Percentiles rank a stretch among this genome's conserved stretches.
Conservation (phyloP, 1,140 invertebrate species). For the Maniola jurtina region DNA sequence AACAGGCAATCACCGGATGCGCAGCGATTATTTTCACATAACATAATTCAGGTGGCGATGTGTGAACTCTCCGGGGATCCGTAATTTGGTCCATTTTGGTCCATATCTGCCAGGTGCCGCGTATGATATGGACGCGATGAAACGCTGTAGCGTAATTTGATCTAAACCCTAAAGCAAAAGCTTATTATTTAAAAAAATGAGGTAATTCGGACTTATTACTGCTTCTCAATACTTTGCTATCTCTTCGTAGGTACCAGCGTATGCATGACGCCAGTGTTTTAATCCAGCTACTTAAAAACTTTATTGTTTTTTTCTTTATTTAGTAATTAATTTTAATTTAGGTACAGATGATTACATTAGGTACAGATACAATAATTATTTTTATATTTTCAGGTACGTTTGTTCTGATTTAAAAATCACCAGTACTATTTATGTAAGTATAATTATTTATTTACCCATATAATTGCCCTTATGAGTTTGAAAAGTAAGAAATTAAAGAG, state of each 20-base stretch:
- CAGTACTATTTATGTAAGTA: not conserved
- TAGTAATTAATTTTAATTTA: no score
- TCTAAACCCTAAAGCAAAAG: not conserved
- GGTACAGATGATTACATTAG: no score
- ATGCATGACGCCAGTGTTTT: no score
- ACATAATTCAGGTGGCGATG: constrained; percentile 60
- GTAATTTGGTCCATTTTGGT: constrained; percentile 48
- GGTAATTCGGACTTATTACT: no score
- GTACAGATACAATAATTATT: not conserved
- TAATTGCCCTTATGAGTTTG: no score
- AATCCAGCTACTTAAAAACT: no score
- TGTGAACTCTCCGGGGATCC: constrained; percentile 51
- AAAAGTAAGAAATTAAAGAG: no score
- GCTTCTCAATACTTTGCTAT: no score
- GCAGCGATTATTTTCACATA: constrained; percentile 68
- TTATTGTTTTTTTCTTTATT: no score
- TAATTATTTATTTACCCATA: no score
- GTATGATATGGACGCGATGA: constrained; percentile 1
- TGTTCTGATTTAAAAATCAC: not conserved
- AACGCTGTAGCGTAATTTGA: constrained; percentile 9
- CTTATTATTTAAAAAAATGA: not conserved
- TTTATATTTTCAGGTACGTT: constrained; percentile 14
- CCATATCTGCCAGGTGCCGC: not conserved
- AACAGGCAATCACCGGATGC: constrained; percentile 31
- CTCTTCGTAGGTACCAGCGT: no score